Evolutionary conservation across 2,113 vertebrate genomes (phyloP), one percentile per base, ranked within the genome.

Genomic region (Ursus arctos): DNA sequence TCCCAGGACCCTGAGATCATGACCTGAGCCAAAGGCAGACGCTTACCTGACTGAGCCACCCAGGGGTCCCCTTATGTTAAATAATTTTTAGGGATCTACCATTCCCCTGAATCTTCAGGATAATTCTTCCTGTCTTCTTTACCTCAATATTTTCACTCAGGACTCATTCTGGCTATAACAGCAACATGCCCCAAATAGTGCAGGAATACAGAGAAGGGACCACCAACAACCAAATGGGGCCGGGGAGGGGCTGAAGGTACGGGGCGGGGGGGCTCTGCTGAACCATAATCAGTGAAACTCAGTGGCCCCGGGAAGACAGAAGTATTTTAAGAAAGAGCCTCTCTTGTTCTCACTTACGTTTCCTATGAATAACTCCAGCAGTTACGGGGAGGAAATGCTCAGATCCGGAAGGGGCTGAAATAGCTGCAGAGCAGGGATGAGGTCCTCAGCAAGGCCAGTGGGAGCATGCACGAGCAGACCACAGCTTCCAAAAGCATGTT

Each of bases 191-290:
- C 15, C 3, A 1, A 57, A 63, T 85, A 67, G 40, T 49, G 55
- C 0, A 14, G 11, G 21, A 57, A 57, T 57, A 51, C 5, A 49
- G 6, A 91, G 59, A 90, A 67, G 59, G 22, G 77, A 57, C 2
- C 12, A 13, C 26, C 51, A 84, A 21, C 15, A 59, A n/a, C n/a
- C 16, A 19, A 0, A 4, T 22, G 51, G 26, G 24, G 51, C n/a
- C 6, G 0, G 13, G 22, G 40, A 43, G 36, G 11, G 4, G 5
- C 6, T 61, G n/a, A 31, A 55, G n/a, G 47, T 31, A 8, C 21
- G 0, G 4, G n/a, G 24, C 24, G 10, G 11, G 0, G 4, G 47
- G 33, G 1, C 5, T 77, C 31, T 22, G 22, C 11, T 21, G 12
- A 79, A 28, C 36, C 53, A 22, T 4, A 69, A 36, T 47, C 49